These are phyloP conservation scores for Cisticola juncidis DNA, from an alignment of 2,113 vertebrate genomes.

Conservation along the genomic window DNA sequence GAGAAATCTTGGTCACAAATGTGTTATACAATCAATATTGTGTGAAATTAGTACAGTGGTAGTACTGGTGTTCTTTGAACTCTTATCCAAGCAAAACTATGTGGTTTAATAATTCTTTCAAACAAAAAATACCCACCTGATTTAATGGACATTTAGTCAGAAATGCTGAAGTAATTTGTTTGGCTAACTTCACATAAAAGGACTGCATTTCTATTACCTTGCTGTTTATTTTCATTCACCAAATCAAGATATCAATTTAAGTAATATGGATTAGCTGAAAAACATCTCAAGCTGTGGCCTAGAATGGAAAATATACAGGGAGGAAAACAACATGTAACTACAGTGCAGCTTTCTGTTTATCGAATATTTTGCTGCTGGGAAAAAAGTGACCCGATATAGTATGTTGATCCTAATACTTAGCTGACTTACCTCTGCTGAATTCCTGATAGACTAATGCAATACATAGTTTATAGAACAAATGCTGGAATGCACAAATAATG, in stretches of 20 bases:
- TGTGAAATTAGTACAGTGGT: background rate
- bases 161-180: background rate
- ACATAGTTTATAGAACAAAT: background rate
- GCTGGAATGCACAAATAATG: background rate
- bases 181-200: background rate
- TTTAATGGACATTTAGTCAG: background rate
- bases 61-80: background rate
- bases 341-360: background rate
- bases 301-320: background rate
- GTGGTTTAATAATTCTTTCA: background rate
- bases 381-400: background rate
- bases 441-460: background rate
- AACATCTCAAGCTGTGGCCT: background rate
- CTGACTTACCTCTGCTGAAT: background rate
- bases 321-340: background rate
- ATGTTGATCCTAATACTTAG: background rate
- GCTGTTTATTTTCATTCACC: background rate
- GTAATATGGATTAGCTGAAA: background rate
- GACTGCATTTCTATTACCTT: background rate
- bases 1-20: background rate
- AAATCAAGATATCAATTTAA: background rate
- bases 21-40: background rate
- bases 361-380: background rate
- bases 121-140: background rate
- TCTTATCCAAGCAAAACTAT: background rate